These are phyloP conservation scores for Arothron firmamentum DNA, from an alignment of 2,113 vertebrate species.

Conservation along the genomic window DNA sequence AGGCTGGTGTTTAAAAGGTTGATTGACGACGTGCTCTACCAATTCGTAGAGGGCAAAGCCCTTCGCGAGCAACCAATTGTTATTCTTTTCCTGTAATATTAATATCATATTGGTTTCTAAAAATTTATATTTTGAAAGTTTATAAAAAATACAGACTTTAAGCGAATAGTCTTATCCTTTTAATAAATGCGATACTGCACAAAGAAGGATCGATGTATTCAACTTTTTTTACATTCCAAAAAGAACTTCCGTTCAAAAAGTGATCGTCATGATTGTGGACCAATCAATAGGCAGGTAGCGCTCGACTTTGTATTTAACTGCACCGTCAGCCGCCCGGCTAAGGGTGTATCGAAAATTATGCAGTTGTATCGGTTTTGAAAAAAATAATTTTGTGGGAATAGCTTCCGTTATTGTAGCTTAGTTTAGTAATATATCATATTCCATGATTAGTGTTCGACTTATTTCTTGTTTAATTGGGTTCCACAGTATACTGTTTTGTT, in stretches of 20 bases:
- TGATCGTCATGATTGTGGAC: constrained; percentile 35
- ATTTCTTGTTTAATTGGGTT: not conserved
- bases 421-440: no score
- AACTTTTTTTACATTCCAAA: not conserved
- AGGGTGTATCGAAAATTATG: no score
- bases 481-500: not conserved
- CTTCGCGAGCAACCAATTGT: constrained; percentile 55
- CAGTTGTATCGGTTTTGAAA: no score
- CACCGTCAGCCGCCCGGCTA: not conserved
- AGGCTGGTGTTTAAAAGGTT: constrained; percentile 13
- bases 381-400: no score
- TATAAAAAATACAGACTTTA: not conserved
- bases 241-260: constrained; percentile 18
- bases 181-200: no score
- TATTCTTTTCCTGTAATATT: constrained; percentile 38
- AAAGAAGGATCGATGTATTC: not conserved
- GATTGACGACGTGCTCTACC: constrained; percentile 34
- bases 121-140: not conserved
- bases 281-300: constrained; percentile 9
- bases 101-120: not conserved
- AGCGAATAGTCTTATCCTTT: not conserved
- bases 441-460: no score
- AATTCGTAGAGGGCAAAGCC: constrained; percentile 24
- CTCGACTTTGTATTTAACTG: not conserved
- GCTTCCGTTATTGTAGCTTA: no score